Evolutionary conservation across 2,113 vertebrate genomes (phyloP).

Genomic region (Syrrhaptes paradoxus): DNA sequence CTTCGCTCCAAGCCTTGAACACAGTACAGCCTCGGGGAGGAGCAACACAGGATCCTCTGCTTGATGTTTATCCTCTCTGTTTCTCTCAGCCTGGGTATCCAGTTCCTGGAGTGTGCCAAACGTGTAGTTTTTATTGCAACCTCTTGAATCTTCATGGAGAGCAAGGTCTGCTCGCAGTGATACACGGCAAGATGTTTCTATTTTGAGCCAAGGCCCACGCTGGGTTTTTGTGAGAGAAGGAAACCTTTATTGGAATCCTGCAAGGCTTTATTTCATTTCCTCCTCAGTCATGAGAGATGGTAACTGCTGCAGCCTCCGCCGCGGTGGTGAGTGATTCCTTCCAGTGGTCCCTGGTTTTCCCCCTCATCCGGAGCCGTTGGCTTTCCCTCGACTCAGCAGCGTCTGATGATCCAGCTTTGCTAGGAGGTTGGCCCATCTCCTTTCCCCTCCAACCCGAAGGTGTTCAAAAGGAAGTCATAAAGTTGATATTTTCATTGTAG

Average conservation of each 20-base stretch:
- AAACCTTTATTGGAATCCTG: neutral
- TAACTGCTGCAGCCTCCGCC: neutral
- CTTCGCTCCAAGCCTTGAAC: too few relatives aligned
- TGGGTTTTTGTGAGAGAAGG: neutral
- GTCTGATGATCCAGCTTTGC: neutral
- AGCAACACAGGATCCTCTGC: too few relatives aligned
- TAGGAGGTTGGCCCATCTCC: neutral
- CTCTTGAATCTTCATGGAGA: neutral
- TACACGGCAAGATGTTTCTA: neutral
- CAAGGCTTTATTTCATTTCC: neutral
- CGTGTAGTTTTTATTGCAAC: neutral
- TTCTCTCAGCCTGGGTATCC: neutral
- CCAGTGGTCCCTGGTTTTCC: neutral
- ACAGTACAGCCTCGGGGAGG: too few relatives aligned
- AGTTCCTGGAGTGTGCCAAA: neutral
- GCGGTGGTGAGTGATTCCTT: neutral
- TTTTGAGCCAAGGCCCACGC: neutral
- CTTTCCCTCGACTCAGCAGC: neutral
- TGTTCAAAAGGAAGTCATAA: neutral
- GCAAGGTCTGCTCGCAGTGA: neutral
- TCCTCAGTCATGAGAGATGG: rapidly evolving
- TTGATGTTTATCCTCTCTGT: neutral
- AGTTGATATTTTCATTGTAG: neutral
- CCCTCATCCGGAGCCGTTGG: neutral
- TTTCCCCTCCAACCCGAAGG: neutral